These are phyloP conservation scores for Sylvilagus floridanus DNA, from an alignment of 2,797 vertebrate genomes.

Conservation along the genomic window DNA sequence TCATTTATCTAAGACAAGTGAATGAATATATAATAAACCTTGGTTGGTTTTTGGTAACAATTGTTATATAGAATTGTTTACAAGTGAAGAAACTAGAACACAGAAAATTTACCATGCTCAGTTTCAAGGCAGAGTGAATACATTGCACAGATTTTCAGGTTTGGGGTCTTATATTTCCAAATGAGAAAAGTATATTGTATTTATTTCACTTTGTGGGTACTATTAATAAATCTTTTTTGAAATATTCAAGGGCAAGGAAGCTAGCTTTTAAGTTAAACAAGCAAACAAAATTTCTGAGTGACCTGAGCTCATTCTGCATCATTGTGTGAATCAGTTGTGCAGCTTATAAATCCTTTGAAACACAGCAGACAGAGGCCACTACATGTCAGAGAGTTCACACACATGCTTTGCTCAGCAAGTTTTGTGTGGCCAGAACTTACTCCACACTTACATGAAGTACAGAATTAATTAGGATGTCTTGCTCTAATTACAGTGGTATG, in stretches of 20 bases:
- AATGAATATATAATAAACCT: slow-evolving; percentile 21
- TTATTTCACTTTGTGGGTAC: background rate
- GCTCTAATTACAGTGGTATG: background rate
- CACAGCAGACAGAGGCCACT: background rate
- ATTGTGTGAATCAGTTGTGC: background rate
- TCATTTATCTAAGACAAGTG: background rate
- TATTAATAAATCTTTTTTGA: slow-evolving; percentile 18
- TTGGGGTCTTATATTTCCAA: background rate
- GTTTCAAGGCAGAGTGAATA: background rate
- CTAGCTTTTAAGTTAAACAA: slow-evolving; percentile 64
- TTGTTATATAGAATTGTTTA: slow-evolving; percentile 53
- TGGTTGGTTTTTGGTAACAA: slow-evolving; percentile 30
- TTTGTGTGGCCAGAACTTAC: background rate
- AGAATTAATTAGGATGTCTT: slow-evolving; percentile 8
- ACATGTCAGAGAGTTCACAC: background rate
- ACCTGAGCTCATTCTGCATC: slow-evolving; percentile 73
- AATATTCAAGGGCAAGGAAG: slow-evolving; percentile 44
- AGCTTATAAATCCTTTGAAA: slow-evolving; percentile 15
- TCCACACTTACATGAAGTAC: background rate
- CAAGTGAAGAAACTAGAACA: slow-evolving; percentile 69
- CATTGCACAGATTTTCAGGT: slow-evolving; percentile 10
- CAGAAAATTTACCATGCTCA: slow-evolving; percentile 49
- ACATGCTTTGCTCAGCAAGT: background rate
- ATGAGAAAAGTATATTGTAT: background rate
- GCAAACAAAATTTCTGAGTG: slow-evolving; percentile 67